Evolutionary conservation across 2,888 invertebrate species (phyloP).

Genomic region (Euplexia lucipara): DNA sequence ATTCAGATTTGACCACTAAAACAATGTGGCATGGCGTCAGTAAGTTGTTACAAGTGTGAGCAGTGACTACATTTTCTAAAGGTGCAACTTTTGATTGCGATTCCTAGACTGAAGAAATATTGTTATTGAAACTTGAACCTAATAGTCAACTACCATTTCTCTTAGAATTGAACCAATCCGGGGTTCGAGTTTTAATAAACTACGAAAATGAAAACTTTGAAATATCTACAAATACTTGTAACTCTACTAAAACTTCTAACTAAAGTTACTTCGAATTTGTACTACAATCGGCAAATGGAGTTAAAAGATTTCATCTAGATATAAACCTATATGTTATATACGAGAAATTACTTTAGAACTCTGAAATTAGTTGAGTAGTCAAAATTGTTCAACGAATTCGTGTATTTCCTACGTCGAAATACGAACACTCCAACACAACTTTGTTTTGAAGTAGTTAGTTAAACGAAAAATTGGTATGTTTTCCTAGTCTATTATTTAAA

Average conservation of each 20-base stretch:
- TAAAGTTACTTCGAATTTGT: not conserved
- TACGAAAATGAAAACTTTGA: not conserved
- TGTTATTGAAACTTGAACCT: not conserved
- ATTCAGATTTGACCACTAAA: too few species aligned
- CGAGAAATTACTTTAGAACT: constrained; percentile 48
- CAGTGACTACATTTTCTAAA: not conserved
- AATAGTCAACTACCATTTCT: not conserved
- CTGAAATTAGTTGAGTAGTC: constrained; percentile 51
- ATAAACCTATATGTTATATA: too few species aligned
- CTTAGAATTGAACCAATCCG: not conserved
- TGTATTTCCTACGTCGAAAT: constrained; percentile 16
- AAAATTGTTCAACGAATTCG: constrained; percentile 32
- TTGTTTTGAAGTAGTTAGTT: constrained; percentile 25
- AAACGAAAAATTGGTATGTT: constrained; percentile 1
- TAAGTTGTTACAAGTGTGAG: too few species aligned
- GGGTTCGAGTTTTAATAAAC: not conserved
- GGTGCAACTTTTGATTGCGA: not conserved
- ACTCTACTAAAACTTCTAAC: constrained; percentile 8
- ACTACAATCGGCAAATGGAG: constrained; percentile 17
- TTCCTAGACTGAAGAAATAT: not conserved
- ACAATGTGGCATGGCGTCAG: too few species aligned
- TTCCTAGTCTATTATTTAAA: constrained; percentile 7
- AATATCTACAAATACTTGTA: not conserved
- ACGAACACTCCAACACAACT: constrained; percentile 27
- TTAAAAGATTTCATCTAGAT: constrained; percentile 22